Conservation (phyloP, 2,888 invertebrate species). For the Coleophora flavipennella region DNA sequence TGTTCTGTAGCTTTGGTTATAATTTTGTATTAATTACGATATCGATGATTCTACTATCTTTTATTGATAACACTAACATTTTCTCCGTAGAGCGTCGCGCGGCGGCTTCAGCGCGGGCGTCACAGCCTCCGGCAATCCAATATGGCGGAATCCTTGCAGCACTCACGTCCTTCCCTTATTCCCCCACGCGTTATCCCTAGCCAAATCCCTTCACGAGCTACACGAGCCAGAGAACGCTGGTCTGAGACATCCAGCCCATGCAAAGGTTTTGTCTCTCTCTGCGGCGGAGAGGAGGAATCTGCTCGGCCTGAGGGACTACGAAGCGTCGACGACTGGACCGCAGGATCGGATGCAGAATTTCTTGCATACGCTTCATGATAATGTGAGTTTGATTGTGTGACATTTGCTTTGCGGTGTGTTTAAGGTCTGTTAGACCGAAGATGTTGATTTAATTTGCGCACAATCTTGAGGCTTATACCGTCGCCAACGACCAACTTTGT, state of each 20-base stretch:
- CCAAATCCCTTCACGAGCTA: conserved; percentile 84
- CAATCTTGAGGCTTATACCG: background rate
- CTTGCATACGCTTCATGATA: conserved; percentile 82
- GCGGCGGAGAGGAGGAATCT: conserved; percentile 85
- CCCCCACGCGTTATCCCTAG: conserved; percentile 84
- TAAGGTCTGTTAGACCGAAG: no score
- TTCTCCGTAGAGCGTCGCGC: conserved; percentile 74
- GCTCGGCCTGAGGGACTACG: conserved; percentile 73
- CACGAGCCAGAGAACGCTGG: conserved; percentile 79
- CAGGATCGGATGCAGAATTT: conserved; percentile 89
- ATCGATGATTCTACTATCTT: no score
- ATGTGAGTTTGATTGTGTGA: conserved; percentile 25
- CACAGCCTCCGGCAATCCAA: conserved; percentile 82
- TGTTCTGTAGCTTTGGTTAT: no score
- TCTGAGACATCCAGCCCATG: conserved; percentile 77
- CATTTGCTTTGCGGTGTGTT: no score
- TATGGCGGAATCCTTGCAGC: conserved; percentile 90
- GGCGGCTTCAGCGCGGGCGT: conserved; percentile 88
- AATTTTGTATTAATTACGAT: no score
- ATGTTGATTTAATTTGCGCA: background rate
- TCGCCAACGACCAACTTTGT: no score
- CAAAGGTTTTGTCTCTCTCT: conserved; percentile 77
- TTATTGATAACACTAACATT: background rate
- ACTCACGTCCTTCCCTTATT: conserved; percentile 86
- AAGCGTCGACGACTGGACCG: conserved; percentile 75